Percentiles rank a stretch among this genome's conserved stretches.
Conservation (phyloP, 2,113 vertebrate species). For the Callorhinus ursinus region DNA sequence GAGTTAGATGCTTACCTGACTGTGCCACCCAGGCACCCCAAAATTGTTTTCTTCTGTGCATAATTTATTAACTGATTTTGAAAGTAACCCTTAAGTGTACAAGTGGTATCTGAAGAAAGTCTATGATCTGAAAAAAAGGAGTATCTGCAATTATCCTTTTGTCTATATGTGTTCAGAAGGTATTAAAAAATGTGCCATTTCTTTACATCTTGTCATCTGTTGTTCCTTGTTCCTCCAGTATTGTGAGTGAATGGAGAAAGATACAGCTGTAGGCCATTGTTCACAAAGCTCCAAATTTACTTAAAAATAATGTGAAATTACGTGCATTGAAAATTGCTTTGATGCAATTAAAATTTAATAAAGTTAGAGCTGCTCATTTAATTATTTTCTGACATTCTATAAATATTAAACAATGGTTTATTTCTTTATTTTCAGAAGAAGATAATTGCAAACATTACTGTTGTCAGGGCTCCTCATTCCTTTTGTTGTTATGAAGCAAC, state of each 20-base stretch:
- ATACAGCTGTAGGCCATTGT: neutral
- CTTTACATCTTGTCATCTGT: neutral
- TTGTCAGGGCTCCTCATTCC: neutral
- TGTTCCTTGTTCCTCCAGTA: neutral
- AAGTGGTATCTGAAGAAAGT: neutral
- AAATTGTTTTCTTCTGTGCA: neutral
- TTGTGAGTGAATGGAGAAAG: neutral
- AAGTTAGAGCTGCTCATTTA: constrained; percentile 7
- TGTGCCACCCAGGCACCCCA: neutral
- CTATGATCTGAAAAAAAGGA: neutral
- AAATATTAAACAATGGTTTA: constrained; percentile 54
- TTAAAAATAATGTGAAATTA: constrained; percentile 47
- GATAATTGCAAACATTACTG: neutral
- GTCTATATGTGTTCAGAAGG: neutral
- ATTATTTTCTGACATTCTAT: constrained; percentile 62
- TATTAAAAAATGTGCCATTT: neutral
- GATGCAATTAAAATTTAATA: constrained; percentile 62
- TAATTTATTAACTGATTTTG: neutral
- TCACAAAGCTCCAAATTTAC: constrained; percentile 23
- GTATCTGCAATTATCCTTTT: neutral
- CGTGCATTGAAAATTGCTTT: constrained; percentile 9
- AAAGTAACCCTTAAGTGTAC: neutral
- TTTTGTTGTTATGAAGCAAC: neutral
- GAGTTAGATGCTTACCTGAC: neutral
- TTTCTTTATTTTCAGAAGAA: constrained; percentile 49